Conservation (phyloP, 2,888 invertebrate species). For the Lochmaea capreae region DNA sequence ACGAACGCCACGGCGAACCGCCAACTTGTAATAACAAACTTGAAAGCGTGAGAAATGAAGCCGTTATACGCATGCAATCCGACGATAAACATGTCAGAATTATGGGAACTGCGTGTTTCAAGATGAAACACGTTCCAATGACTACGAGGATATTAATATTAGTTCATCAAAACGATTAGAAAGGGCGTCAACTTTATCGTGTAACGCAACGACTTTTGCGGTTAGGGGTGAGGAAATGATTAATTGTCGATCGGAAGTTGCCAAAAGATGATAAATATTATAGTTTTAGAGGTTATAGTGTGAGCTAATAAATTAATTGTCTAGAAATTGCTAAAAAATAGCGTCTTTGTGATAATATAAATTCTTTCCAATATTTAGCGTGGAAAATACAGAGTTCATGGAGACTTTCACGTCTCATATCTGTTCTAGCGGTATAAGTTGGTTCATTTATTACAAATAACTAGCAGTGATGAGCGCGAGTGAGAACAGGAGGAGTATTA, state of each 20-base stretch:
- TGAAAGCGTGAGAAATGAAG: constrained; percentile 58
- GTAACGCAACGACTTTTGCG: background rate
- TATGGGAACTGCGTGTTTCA: constrained; percentile 45
- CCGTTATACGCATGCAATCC: constrained; percentile 56
- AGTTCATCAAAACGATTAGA: constrained; percentile 34
- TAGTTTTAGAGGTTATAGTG: background rate
- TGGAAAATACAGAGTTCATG: too few species aligned
- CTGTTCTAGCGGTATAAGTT: too few species aligned
- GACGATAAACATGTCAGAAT: constrained; percentile 51
- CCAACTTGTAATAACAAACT: constrained; percentile 56
- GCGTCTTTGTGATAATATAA: too few species aligned
- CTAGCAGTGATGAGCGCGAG: too few species aligned
- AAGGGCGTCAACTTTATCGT: constrained; percentile 27
- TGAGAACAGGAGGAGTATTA: too few species aligned
- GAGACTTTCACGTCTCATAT: too few species aligned
- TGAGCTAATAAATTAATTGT: background rate
- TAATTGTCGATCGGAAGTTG: background rate
- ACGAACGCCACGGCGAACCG: constrained; percentile 42
- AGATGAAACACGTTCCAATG: constrained; percentile 40
- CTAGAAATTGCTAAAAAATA: too few species aligned
- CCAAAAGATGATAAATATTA: background rate
- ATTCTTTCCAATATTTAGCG: too few species aligned
- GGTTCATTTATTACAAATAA: too few species aligned
- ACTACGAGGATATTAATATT: constrained; percentile 41
- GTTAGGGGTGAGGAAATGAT: constrained; percentile 6